Conservation (phyloP, 2,888 invertebrate species). For the Thelaira solivaga region DNA sequence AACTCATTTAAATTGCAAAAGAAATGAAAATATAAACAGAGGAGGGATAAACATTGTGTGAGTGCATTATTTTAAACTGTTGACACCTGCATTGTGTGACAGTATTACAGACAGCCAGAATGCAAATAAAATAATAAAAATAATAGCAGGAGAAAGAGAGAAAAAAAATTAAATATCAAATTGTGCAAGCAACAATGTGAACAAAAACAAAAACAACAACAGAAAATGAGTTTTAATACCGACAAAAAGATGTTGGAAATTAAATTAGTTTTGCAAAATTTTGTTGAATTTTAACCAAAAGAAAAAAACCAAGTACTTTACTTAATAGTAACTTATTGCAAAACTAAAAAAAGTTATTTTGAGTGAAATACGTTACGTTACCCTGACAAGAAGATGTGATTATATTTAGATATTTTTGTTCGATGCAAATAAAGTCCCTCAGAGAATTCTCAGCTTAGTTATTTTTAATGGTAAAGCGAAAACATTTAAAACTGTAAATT, state of each 20-base stretch:
- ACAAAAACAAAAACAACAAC: background rate
- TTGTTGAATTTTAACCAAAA: too few species aligned
- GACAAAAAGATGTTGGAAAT: slow-evolving; percentile 19
- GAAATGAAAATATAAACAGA: slow-evolving; percentile 24
- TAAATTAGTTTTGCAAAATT: slow-evolving; percentile 20
- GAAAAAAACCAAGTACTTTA: too few species aligned
- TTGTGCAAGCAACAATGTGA: background rate
- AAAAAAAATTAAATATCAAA: slow-evolving; percentile 36
- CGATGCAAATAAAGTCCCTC: too few species aligned
- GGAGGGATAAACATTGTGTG: slow-evolving; percentile 2
- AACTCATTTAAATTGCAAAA: slow-evolving; percentile 65
- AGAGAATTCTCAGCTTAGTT: too few species aligned
- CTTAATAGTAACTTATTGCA: too few species aligned
- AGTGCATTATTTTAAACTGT: slow-evolving; percentile 41
- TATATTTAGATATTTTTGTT: too few species aligned
- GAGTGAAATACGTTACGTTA: too few species aligned
- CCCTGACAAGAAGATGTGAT: too few species aligned
- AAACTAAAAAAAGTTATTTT: too few species aligned
- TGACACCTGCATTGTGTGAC: slow-evolving; percentile 50
- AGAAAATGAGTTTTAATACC: background rate
- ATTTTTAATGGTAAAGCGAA: too few species aligned
- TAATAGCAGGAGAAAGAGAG: background rate
- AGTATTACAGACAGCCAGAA: slow-evolving; percentile 35
- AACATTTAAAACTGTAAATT: too few species aligned
- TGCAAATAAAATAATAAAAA: slow-evolving; percentile 41